These are phyloP conservation scores for Sylvilagus floridanus DNA, from an alignment of 2,797 vertebrate species.

Conservation along the genomic window DNA sequence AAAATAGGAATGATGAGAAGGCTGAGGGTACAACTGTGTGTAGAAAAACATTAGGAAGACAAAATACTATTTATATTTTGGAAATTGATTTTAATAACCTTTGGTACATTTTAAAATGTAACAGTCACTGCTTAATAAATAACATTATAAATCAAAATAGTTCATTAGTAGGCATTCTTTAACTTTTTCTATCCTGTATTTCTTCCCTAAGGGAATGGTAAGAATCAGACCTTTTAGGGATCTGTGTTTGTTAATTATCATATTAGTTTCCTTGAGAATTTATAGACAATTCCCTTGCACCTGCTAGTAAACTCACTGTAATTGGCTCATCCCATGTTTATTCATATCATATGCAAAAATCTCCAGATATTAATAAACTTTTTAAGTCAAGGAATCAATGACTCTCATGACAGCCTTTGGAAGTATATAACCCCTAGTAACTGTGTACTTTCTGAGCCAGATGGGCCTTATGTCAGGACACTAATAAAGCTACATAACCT, in stretches of 20 bases:
- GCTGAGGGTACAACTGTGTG: not conserved
- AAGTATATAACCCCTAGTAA: not conserved
- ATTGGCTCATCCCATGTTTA: conserved; percentile 1
- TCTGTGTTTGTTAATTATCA: not conserved
- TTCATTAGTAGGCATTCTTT: not conserved
- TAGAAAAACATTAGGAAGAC: not conserved
- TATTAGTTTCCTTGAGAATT: not conserved
- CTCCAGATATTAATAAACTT: conserved; percentile 55
- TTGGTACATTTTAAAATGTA: not conserved
- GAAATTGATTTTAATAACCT: not conserved
- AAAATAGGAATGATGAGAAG: not conserved
- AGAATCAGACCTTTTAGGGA: not conserved
- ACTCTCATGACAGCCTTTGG: conserved; percentile 25
- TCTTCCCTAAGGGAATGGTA: conserved; percentile 32
- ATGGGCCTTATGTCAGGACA: not conserved
- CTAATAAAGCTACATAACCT: not conserved
- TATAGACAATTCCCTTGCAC: not conserved
- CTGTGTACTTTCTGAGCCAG: not conserved
- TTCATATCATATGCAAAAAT: conserved; percentile 4
- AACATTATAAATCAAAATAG: not conserved
- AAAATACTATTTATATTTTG: not conserved
- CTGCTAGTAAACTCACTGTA: conserved; percentile 4
- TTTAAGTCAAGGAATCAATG: conserved; percentile 10
- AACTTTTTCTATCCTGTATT: not conserved
- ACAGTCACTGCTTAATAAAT: not conserved